Conservation (phyloP, 2,797 vertebrate genomes). For the Salarias fasciatus region DNA sequence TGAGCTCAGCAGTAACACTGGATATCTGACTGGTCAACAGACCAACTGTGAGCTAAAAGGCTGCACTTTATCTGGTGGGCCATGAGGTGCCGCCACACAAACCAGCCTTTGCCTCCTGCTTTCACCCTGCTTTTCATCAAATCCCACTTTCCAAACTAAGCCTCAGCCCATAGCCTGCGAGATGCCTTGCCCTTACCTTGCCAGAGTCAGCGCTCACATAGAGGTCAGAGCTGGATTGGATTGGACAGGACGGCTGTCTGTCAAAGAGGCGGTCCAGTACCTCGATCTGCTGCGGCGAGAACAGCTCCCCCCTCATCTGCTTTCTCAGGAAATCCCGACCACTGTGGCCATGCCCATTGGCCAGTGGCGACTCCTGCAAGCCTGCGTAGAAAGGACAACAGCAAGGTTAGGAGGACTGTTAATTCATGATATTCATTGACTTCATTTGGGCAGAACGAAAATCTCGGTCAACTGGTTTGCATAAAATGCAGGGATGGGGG, state of each 20-base stretch:
- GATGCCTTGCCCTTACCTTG: constrained; percentile 89
- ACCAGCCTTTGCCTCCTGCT: too few relatives aligned
- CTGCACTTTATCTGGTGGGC: too few relatives aligned
- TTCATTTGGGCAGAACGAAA: too few relatives aligned
- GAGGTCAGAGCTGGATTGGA: constrained; percentile 88
- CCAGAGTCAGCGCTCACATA: constrained; percentile 91
- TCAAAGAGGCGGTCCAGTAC: constrained; percentile 97
- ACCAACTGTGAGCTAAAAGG: not conserved
- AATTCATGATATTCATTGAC: constrained; percentile 2
- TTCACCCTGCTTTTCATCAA: too few relatives aligned
- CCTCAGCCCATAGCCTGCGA: constrained; percentile 66
- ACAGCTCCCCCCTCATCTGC: constrained; percentile 98
- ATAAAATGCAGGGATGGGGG: constrained; percentile 16
- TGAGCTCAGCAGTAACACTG: not conserved
- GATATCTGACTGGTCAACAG: not conserved
- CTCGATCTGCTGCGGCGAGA: constrained; percentile 97
- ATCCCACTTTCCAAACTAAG: constrained; percentile 44
- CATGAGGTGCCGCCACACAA: too few relatives aligned
- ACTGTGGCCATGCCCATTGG: constrained; percentile 93
- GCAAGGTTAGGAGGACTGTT: constrained; percentile 17
- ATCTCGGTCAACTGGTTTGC: too few relatives aligned
- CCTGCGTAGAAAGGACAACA: constrained; percentile 74
- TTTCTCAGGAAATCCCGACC: constrained; percentile 98
- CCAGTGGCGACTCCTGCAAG: constrained; percentile 94
- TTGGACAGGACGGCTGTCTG: constrained; percentile 87